Evolutionary conservation across 2,888 invertebrate species (phyloP), one percentile per base, ranked within the genome.

Genomic region (Galeopsomyia nigrocyanea): DNA sequence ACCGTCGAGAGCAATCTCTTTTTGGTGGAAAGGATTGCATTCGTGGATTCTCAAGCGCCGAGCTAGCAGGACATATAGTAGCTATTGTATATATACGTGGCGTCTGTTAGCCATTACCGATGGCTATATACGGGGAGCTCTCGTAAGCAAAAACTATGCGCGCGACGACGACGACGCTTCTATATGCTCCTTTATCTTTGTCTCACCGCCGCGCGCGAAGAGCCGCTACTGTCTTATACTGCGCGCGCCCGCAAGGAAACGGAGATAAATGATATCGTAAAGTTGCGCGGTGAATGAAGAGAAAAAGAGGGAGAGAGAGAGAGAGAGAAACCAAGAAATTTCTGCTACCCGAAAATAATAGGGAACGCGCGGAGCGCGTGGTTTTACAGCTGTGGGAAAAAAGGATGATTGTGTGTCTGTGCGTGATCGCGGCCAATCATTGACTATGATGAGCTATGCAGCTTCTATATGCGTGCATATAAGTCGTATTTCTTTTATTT

Each of bases 11-110:
- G 39, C 39, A 39, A 39, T 3, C 22, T 13, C 56, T 39, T 70
- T 79, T 79, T 78, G 26, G 31, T 21, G 22, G 77, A 79, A 77
- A 80, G 80, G 79, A 78, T 63, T 5, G 31, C n/a, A 80, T 80
- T 78, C 78, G 74, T 64, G 76, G 79, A 80, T 81, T 81, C 78
- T 76, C 78, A 2, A 10, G 7, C n/a, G n/a, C 31, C 10, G 7
- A 17, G 6, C 39, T 50, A 17, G 3, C 39, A 26, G 19, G 3
- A n/a, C 46, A 16, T 7, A 26, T 55, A 66, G 9, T 10, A 16
- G 22, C 58, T 51, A 72, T 67, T 63, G 51, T 57, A 39, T 39
- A 39, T 39, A 39, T 47, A 21, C 64, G 22, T 55, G 55, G 50
- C 60, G 26, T 47, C 60, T 51, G 62, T 73, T 65, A 17, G 46